A percentile compares a stretch with the other conserved stretches of the same genome.
phyloP scores from a whole-genome alignment of 2,113 vertebrate species.

The Cepphus grylle region DNA sequence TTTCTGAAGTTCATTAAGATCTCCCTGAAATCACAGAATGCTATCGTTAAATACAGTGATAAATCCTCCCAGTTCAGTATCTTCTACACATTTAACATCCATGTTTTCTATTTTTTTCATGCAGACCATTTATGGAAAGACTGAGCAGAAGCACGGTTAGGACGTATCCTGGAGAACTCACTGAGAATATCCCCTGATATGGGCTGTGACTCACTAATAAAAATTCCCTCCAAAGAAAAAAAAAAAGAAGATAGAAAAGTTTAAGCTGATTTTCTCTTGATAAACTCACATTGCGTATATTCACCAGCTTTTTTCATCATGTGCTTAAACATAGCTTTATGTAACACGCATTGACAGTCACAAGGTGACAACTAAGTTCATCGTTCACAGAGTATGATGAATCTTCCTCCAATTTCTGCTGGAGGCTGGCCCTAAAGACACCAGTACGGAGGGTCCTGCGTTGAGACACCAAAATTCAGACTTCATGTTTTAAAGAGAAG shows the following conservation, averaged over 20 bases:
- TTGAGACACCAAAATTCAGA: background rate
- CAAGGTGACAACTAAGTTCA: background rate
- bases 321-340: background rate
- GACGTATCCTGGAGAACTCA: background rate
- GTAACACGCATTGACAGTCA: background rate
- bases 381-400: accelerated
- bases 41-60: background rate
- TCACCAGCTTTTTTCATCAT: background rate
- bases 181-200: background rate
- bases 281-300: background rate
- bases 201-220: background rate
- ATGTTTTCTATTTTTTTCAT: background rate
- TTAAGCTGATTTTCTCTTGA: background rate
- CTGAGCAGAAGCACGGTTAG: background rate
- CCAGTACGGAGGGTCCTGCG: background rate
- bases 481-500: background rate
- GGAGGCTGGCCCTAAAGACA: background rate
- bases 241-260: background rate
- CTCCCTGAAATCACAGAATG: background rate
- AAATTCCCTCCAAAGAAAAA: background rate
- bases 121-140: background rate
- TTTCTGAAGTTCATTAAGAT: background rate
- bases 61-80: background rate
- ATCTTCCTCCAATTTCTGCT: background rate
- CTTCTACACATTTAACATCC: background rate